Base-by-base conservation (phyloP, 2,797 vertebrate genomes). In the Scomberomorus guttatus region DNA sequence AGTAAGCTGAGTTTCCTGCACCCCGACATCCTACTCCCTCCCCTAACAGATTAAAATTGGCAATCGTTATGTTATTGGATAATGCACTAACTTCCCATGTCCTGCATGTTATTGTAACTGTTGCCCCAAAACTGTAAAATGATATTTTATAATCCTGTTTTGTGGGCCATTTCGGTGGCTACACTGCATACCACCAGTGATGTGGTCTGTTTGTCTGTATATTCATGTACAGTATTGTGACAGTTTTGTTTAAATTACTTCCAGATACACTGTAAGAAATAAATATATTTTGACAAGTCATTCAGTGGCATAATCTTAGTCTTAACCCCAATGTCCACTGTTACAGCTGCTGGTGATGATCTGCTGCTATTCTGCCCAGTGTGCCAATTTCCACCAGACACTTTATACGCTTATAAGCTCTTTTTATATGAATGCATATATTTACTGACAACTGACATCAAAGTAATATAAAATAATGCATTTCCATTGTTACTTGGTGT, bases 21-120 rank as follows among this genome's bases (percentile, higher is more conserved):
- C 63, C 4, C 72, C 62, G 67, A 20, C 71, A 39, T 80, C 73
- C 24, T 52, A 42, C 61, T 81, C 12, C 39, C 29, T 76, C 61
- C 77, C 37, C 51, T 42, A 8, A 66, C 63, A 57, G 32, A 71
- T 59, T 63, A 32, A 70, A 39, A 51, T 61, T 72, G 55, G 24
- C 55, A 61, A 18, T 62, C 17, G 22, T 5, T 39, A 2, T 52
- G 32, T 60, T 75, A 12, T 42, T 76, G 59, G 67, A 72, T 25
- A 27, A 27, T 18, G 48, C 2, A 25, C 62, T 59, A 65, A 65
- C n/a, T 34, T 54, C 57, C 65, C 62, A 72, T 66, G 10, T 72
- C 63, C n/a, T 59, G 37, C 61, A 54, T 48, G 37, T 67, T 71
- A 32, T 25, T 76, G 24, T 61, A 14, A 72, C 25, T 27, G 48